Base-by-base conservation (phyloP, 2,888 invertebrate species). In the Leptopilina drosophilae region DNA sequence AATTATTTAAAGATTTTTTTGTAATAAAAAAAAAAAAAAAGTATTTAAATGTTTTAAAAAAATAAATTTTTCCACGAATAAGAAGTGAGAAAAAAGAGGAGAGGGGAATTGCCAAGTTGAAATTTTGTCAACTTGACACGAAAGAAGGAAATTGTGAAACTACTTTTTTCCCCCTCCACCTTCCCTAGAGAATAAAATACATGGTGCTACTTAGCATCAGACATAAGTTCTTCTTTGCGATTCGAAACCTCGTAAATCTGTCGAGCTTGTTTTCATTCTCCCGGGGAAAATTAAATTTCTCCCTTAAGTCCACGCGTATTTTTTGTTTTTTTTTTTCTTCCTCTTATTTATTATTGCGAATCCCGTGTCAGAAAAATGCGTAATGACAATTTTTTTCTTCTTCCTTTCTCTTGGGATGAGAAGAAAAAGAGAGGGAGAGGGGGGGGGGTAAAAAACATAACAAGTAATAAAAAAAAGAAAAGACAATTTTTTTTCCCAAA, bases 261-360 rank as follows among this genome's bases (percentile, higher is more conserved):
- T 69, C 69, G 69, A 69, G 69, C 26, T 69, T 69, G 69, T 69
- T 69, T 69, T 69, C 69, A 49, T 53, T 69, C 69, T 69, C 69
- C 14, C 14, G 26, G 69, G 69, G 69, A 69, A 69, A 69, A 69
- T 69, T 69, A 69, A 69, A 69, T 69, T 69, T 69, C 26, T 20
- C 69, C 69, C 69, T 56, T n/a, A 8, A 46, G 33, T 33, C 33
- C 46, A 46, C 46, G 11, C 46, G 11, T 9, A 46, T 7, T 46
- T 9, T 7, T n/a, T n/a, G n/a, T 46, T 46, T 46, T 46, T 33
- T 33, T 33, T 3, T 33, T 33, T 33, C 33, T 33, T 5, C 5
- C 33, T 33, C 33, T 33, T 33, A 33, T 33, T 33, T 33, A 33
- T 33, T 33, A 33, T 33, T 33, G 69, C 42, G 49, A 53, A 26